Percentiles rank a stretch among this genome's conserved stretches.
Conservation (phyloP, 37 sponge, comb jelly and placozoan species). For the Beroe forskalii region DNA sequence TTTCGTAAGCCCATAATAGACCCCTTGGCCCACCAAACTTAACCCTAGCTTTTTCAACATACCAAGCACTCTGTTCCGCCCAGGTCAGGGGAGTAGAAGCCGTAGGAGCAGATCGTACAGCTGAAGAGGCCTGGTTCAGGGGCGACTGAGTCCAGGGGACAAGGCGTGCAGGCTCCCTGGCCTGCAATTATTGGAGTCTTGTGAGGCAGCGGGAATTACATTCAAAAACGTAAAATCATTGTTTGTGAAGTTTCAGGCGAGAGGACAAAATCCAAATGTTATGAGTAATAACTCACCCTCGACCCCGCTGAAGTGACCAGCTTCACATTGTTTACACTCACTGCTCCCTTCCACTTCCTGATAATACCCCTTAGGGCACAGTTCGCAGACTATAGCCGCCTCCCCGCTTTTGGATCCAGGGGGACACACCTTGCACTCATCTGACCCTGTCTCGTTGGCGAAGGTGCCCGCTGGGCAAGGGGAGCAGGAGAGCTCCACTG, state of each 20-base stretch:
- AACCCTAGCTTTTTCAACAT: too few relatives aligned
- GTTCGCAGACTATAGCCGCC: not conserved
- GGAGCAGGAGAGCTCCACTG: not conserved
- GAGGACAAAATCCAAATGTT: too few relatives aligned
- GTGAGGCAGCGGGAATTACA: too few relatives aligned
- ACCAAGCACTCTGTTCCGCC: not conserved
- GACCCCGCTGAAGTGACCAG: not conserved
- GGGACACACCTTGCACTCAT: not conserved
- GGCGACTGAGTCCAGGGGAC: not conserved
- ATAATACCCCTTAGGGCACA: not conserved
- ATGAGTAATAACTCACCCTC: conserved; percentile 14
- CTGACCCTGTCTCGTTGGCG: not conserved
- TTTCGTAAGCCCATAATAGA: too few relatives aligned
- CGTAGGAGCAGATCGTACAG: conserved; percentile 26
- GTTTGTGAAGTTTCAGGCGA: too few relatives aligned
- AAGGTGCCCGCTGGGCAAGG: not conserved
- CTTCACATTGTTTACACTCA: not conserved
- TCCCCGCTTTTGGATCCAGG: not conserved
- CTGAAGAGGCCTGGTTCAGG: not conserved
- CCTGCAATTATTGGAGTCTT: too few relatives aligned
- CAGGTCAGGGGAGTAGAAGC: conserved; percentile 18
- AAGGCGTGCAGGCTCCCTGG: not conserved
- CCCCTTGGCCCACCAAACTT: too few relatives aligned
- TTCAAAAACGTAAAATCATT: too few relatives aligned
- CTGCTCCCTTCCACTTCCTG: not conserved